phyloP scores from a whole-genome alignment of 2,888 invertebrate species.

The Hirtodrosophila duncani region DNA sequence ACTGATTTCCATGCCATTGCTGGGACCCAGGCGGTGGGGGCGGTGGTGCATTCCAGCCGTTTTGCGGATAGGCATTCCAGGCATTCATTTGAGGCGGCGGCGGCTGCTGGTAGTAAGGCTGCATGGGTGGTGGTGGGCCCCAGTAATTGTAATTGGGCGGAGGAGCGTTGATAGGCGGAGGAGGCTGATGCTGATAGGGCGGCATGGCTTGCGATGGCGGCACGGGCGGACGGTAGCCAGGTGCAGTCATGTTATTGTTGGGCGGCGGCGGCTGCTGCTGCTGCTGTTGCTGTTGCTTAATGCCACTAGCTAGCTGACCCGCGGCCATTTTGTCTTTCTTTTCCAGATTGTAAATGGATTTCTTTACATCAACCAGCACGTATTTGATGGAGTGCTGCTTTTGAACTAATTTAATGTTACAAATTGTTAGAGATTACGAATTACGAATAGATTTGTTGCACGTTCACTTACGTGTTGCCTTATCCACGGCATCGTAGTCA shows the following conservation, averaged over 20 bases:
- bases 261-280: slow-evolving; percentile 56
- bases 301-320: slow-evolving; percentile 36
- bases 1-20: slow-evolving; percentile 67
- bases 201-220: slow-evolving; percentile 56
- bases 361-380: slow-evolving; percentile 92
- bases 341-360: slow-evolving; percentile 92
- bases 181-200: slow-evolving; percentile 60
- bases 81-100: slow-evolving; percentile 78
- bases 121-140: slow-evolving; percentile 67
- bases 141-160: slow-evolving; percentile 75
- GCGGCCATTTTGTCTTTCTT: slow-evolving; percentile 74
- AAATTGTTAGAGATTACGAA: not conserved
- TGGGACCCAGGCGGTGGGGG: slow-evolving; percentile 62
- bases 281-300: slow-evolving; percentile 38
- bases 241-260: slow-evolving; percentile 40
- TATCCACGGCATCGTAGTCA: slow-evolving; percentile 98
- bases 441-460: not conserved
- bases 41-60: slow-evolving; percentile 72
- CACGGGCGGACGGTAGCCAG: slow-evolving; percentile 58
- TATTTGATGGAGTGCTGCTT: slow-evolving; percentile 90
- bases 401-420: slow-evolving; percentile 80
- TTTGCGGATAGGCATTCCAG: slow-evolving; percentile 73
- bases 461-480: slow-evolving; percentile 93
- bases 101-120: slow-evolving; percentile 65
- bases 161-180: slow-evolving; percentile 62